These are phyloP conservation scores for Virgularia gustaviana DNA, from an alignment of 92 coral and sea anemone species.

Conservation along the genomic window DNA sequence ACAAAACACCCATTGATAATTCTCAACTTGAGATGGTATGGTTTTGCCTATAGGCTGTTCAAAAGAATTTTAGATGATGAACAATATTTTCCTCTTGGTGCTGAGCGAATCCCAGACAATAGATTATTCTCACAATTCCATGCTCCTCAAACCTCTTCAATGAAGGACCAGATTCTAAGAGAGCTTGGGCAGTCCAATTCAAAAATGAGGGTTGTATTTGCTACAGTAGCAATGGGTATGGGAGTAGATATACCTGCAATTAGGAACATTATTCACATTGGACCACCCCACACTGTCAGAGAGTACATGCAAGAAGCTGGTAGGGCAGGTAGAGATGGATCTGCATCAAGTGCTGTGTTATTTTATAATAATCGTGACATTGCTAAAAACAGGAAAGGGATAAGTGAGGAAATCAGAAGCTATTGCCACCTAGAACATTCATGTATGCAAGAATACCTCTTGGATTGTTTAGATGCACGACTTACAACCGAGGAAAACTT, in stretches of 20 bases:
- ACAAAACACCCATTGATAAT: slow-evolving; percentile 12
- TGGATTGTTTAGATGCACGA: slow-evolving; percentile 43
- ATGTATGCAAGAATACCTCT: slow-evolving; percentile 31
- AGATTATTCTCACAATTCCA: slow-evolving; percentile 37
- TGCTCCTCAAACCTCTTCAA: slow-evolving; percentile 31
- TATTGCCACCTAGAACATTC: slow-evolving; percentile 34
- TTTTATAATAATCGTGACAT: slow-evolving; percentile 33
- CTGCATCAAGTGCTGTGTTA: slow-evolving; percentile 10
- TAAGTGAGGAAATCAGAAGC: slow-evolving; percentile 25
- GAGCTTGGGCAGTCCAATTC: slow-evolving; percentile 13
- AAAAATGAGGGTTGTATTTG: slow-evolving; percentile 23
- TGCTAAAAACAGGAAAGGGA: too few relatives aligned
- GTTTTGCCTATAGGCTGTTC: slow-evolving; percentile 28
- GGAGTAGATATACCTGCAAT: slow-evolving; percentile 42
- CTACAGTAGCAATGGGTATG: slow-evolving; percentile 46
- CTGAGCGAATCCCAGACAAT: slow-evolving; percentile 26
- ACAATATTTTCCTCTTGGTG: slow-evolving; percentile 14
- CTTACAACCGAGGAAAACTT: slow-evolving; percentile 1
- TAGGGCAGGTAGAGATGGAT: slow-evolving; percentile 44
- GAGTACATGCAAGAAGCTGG: slow-evolving; percentile 39
- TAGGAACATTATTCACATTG: slow-evolving; percentile 33
- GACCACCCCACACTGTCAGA: slow-evolving; percentile 22
- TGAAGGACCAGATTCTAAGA: slow-evolving; percentile 31
- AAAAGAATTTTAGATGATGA: slow-evolving; percentile 9
- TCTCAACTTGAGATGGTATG: slow-evolving; percentile 32